These are phyloP conservation scores for Leucophenga varia DNA, from an alignment of 1,140 invertebrate species.

Conservation along the genomic window DNA sequence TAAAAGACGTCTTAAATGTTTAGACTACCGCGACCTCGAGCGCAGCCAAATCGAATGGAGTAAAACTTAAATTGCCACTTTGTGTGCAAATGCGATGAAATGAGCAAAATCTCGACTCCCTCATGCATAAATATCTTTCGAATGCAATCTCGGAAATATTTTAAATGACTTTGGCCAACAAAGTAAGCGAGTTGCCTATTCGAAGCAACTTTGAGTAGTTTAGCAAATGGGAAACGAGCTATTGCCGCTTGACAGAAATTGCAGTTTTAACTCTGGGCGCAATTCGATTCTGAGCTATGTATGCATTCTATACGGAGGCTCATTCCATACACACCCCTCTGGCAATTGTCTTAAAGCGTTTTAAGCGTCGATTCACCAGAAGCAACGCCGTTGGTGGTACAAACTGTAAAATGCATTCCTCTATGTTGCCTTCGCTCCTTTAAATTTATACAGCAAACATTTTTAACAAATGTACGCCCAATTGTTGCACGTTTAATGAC, in stretches of 20 bases:
- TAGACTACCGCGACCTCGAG: too few relatives aligned
- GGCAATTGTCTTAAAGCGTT: too few relatives aligned
- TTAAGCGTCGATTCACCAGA: conserved; percentile 15
- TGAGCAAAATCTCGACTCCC: conserved; percentile 27
- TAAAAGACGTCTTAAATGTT: conserved; percentile 49
- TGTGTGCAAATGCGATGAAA: conserved; percentile 49
- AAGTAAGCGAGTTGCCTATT: too few relatives aligned
- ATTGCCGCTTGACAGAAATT: too few relatives aligned
- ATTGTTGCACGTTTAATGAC: conserved; percentile 55
- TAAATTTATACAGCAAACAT: too few relatives aligned
- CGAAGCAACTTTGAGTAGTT: too few relatives aligned
- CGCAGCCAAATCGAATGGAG: too few relatives aligned
- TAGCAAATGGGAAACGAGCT: too few relatives aligned
- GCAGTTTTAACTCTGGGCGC: too few relatives aligned
- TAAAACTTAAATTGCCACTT: conserved; percentile 52
- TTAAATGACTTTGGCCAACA: conserved; percentile 22
- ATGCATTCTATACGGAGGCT: too few relatives aligned
- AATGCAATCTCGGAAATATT: conserved; percentile 43
- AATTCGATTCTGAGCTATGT: too few relatives aligned
- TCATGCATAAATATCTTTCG: conserved; percentile 22
- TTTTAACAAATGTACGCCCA: conserved; percentile 52
- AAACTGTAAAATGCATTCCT: conserved; percentile 6
- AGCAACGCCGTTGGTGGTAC: conserved; percentile 45
- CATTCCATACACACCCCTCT: conserved; percentile 19
- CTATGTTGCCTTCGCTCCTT: too few relatives aligned